Conservation (phyloP, 2,113 vertebrate species). For the Mus spicilegus region DNA sequence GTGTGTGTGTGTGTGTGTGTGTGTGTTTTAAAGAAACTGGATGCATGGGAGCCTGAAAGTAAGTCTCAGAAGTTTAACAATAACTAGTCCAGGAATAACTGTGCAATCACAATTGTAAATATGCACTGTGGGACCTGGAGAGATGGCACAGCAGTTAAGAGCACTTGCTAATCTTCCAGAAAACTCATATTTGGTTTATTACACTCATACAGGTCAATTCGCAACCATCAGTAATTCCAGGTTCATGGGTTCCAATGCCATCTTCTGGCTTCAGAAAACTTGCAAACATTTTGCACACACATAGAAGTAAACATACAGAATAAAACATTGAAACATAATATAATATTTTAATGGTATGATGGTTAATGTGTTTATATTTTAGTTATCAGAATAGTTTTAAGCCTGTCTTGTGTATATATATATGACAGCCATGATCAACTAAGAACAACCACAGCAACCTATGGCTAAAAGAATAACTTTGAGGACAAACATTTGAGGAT, state of each 20-base stretch:
- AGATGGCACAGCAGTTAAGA: too few relatives aligned
- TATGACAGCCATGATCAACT: not conserved
- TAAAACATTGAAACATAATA: not conserved
- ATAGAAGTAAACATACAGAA: not conserved
- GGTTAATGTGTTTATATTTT: too few relatives aligned
- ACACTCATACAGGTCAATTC: not conserved
- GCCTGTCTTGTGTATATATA: not conserved
- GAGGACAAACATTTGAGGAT: not conserved
- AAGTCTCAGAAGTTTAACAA: not conserved
- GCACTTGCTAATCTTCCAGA: not conserved
- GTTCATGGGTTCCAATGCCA: not conserved
- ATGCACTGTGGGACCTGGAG: fast-evolving
- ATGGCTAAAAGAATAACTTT: not conserved
- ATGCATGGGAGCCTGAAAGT: not conserved
- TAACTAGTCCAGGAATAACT: not conserved
- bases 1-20: not conserved
- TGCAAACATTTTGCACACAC: too few relatives aligned
- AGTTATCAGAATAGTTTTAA: not conserved
- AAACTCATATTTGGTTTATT: not conserved
- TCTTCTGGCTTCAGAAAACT: not conserved
- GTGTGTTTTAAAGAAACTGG: not conserved
- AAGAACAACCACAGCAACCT: not conserved
- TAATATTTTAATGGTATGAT: not conserved
- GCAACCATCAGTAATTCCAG: not conserved
- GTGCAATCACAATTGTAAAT: not conserved